Conservation (phyloP, 2,888 invertebrate species). For the Villa cingulata region DNA sequence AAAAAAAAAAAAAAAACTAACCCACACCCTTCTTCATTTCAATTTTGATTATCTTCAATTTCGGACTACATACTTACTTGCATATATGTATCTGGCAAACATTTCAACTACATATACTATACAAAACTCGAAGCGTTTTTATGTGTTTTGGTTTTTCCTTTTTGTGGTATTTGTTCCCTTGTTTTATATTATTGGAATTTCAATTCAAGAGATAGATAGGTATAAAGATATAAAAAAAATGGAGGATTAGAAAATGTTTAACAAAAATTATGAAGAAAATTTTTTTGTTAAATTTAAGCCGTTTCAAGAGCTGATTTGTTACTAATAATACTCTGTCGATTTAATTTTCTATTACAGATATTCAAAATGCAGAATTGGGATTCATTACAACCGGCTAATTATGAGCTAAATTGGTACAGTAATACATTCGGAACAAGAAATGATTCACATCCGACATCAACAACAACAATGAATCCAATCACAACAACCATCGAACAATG, state of each 20-base stretch:
- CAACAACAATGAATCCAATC: background rate
- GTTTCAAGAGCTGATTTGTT: no score
- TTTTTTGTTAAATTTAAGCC: background rate
- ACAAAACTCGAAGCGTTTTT: no score
- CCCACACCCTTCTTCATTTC: background rate
- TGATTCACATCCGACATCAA: conserved; percentile 19
- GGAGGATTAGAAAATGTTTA: background rate
- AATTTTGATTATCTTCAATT: background rate
- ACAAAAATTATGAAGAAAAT: no score
- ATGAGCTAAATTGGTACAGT: conserved; percentile 33
- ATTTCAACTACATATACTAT: no score
- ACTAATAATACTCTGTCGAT: no score
- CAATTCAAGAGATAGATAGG: no score
- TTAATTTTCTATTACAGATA: background rate
- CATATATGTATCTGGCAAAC: no score
- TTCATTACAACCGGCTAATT: conserved; percentile 27
- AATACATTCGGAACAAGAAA: conserved; percentile 33
- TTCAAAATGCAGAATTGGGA: conserved; percentile 35
- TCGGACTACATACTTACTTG: background rate
- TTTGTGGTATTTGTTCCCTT: no score
- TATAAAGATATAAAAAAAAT: background rate
- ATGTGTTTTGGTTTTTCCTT: no score
- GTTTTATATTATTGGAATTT: no score
- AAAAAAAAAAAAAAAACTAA: no score
- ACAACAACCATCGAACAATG: background rate